Conservation (phyloP, 2,797 vertebrate species). For the Zenarchopterus dispar region DNA sequence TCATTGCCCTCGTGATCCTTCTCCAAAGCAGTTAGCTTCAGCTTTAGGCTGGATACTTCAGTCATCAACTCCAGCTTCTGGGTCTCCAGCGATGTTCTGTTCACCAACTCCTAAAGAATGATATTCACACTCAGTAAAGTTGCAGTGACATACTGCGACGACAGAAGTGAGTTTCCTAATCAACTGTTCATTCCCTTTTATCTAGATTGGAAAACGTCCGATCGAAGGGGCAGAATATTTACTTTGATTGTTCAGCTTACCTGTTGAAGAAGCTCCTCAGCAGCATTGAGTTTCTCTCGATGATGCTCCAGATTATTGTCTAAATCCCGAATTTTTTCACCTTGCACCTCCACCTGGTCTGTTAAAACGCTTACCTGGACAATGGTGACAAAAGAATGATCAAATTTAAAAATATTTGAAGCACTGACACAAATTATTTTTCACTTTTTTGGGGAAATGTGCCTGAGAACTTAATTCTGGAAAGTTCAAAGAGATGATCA, state of each 20-base stretch:
- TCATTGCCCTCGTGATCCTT: slow-evolving; percentile 89
- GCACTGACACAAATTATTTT: too few relatives aligned
- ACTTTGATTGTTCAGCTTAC: slow-evolving; percentile 60
- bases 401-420: neutral
- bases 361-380: slow-evolving; percentile 94
- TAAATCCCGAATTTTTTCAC: slow-evolving; percentile 96
- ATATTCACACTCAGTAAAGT: neutral
- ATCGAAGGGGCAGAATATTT: too few relatives aligned
- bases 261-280: slow-evolving; percentile 95
- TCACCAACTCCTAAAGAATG: slow-evolving; percentile 88
- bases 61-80: slow-evolving; percentile 96
- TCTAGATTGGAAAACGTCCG: neutral
- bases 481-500: too few relatives aligned
- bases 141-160: neutral
- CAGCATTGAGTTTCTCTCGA: slow-evolving; percentile 91
- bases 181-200: neutral
- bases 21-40: slow-evolving; percentile 89
- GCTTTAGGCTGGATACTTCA: slow-evolving; percentile 93
- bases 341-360: slow-evolving; percentile 98
- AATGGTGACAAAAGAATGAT: neutral
- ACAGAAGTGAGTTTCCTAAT: neutral
- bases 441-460: too few relatives aligned
- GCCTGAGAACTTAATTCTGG: too few relatives aligned
- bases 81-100: slow-evolving; percentile 90
- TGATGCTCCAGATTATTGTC: slow-evolving; percentile 94